Percentiles rank a stretch among this genome's conserved stretches.
phyloP scores from a whole-genome alignment of 2,113 vertebrate genomes.

The Parotia lawesii region DNA sequence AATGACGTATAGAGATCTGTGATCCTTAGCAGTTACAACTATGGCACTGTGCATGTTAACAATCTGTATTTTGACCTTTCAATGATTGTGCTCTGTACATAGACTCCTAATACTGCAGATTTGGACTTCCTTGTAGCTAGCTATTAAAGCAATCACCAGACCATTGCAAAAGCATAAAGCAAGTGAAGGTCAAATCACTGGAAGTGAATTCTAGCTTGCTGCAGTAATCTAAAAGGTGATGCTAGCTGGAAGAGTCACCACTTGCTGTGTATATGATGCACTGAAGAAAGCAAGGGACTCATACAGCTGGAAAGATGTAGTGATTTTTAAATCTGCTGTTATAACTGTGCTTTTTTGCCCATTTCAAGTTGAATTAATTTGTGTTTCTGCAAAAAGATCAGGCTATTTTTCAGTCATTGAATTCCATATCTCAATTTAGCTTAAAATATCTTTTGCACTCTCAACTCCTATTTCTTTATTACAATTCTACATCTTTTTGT shows the following conservation, averaged over 20 bases:
- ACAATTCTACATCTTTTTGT: not conserved
- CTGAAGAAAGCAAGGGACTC: not conserved
- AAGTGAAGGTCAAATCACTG: slow-evolving; percentile 16
- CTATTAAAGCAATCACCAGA: slow-evolving; percentile 41
- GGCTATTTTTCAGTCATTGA: not conserved
- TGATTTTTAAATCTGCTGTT: not conserved
- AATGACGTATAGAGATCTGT: not conserved
- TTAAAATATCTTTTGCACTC: not conserved
- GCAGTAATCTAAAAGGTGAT: not conserved
- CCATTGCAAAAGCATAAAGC: slow-evolving; percentile 1
- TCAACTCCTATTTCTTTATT: not conserved
- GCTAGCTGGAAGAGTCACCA: not conserved
- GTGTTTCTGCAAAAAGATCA: not conserved
- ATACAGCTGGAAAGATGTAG: not conserved
- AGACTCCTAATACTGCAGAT: not conserved
- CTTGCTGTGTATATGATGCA: not conserved
- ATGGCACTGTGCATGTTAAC: not conserved
- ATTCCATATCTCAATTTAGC: not conserved
- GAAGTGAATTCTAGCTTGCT: not conserved
- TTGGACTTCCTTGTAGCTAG: not conserved
- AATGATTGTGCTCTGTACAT: not conserved
- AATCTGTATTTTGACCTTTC: not conserved
- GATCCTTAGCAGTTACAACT: not conserved
- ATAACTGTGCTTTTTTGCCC: not conserved
- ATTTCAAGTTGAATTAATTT: not conserved